Evolutionary conservation across 92 coral and sea anemone species (phyloP), one percentile per base, ranked within the genome.

Genomic region (Zoanthus sansibaricus): DNA sequence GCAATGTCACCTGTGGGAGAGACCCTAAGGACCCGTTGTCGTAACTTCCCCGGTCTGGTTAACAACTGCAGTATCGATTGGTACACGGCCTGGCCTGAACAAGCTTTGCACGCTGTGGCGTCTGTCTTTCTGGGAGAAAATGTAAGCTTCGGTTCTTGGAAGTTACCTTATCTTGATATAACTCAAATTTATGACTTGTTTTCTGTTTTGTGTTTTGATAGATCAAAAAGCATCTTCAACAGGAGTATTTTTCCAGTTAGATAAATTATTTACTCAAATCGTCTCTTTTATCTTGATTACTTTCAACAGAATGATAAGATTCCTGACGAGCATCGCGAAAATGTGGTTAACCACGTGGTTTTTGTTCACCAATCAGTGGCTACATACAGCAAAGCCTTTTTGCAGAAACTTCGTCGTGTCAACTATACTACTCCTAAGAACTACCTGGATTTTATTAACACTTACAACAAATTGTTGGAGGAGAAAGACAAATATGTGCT

Each of bases 1-100:
- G 99, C 99, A 69, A 97, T 97, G 99, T 97, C 99, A 14, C 99
- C 99, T 85, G 99, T 97, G 82, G 99, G 99, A 46, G 99, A 97
- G 61, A 94, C 96, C 13, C 93, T 97, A 15, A 91, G 99, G 88
- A 97, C 99, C 7, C 93, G 99, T 11, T 97, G 99, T 76, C 98
- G 99, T 77, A 97, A 97, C 93, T 97, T 97, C 87, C 99, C 99
- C 9, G 99, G 99, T 20, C 91, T 97, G 78, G 99, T 97, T 42
- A 97, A 97, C 75, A 97, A 97, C 91, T 96, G 98, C 83, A 97
- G 98, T 78, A 97, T 97, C 79, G 99, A 97, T 79, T 97, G 99
- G 99, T 97, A 95, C 47, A 97, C 98, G 21, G 98, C 99, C 6
- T 97, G 99, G 99, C 99, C 99, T 42, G 92, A 97, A 59, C 99